Evolutionary conservation across 1,140 invertebrate species (phyloP).

Genomic region (Trissolcus basalis): DNA sequence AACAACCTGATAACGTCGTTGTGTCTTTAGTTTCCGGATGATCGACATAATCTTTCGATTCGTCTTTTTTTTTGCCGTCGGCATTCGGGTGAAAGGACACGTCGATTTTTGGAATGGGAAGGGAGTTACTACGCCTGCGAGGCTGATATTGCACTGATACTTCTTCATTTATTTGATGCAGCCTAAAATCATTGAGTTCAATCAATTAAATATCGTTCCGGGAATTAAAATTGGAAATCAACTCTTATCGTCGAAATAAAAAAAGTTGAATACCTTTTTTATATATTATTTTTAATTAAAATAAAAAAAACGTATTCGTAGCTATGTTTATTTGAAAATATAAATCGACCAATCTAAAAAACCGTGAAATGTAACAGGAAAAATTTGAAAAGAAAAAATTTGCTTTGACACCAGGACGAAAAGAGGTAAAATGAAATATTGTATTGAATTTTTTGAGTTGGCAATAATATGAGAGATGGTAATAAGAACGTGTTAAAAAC

Average conservation of each 20-base stretch:
- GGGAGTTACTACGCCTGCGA: constrained; percentile 90
- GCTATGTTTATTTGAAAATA: no score
- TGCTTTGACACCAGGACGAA: no score
- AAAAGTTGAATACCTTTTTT: no score
- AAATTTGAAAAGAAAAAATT: no score
- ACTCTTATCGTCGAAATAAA: no score
- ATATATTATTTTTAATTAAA: no score
- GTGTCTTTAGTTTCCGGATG: constrained; percentile 82
- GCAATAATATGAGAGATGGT: constrained; percentile 1
- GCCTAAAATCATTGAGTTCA: constrained; percentile 74
- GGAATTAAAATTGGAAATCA: no score
- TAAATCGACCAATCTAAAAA: no score
- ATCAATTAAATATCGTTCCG: background rate
- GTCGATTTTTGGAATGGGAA: constrained; percentile 95
- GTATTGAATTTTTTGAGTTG: background rate
- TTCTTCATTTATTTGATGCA: constrained; percentile 88
- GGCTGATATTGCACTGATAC: constrained; percentile 84
- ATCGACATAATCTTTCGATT: constrained; percentile 85
- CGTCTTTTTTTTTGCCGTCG: constrained; percentile 82
- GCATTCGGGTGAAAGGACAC: constrained; percentile 88
- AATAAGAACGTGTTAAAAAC: constrained; percentile 69
- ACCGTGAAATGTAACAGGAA: no score
- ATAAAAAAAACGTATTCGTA: no score
- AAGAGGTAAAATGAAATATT: background rate
- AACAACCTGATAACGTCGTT: constrained; percentile 73